Conservation (phyloP, 2,888 invertebrate species). For the Anarsia innoxiella region DNA sequence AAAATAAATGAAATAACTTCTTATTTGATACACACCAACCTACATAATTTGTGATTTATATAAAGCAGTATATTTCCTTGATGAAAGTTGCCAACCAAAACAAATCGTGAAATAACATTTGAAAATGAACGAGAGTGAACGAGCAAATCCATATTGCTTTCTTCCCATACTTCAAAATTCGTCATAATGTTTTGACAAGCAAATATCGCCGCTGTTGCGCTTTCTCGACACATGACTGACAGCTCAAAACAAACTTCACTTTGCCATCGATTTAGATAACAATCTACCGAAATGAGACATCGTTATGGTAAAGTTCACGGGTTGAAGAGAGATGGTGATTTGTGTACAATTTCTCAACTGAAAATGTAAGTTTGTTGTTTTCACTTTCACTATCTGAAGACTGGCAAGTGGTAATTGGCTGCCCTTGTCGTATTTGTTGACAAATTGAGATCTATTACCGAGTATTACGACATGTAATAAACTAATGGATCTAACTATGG, state of each 20-base stretch:
- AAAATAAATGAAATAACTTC: no score
- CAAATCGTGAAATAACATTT: no score
- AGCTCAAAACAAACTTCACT: conserved; percentile 11
- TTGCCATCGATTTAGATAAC: neutral
- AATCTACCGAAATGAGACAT: neutral
- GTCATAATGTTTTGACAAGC: conserved; percentile 41
- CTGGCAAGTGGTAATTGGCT: conserved; percentile 6
- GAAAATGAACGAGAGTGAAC: no score
- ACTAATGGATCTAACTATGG: neutral
- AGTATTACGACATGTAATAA: conserved; percentile 5
- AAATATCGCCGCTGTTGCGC: conserved; percentile 33
- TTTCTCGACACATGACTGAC: conserved; percentile 34
- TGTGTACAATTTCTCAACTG: neutral
- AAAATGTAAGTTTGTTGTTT: conserved; percentile 2
- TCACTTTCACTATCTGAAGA: conserved; percentile 12
- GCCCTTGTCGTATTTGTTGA: conserved; percentile 6
- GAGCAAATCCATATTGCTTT: conserved; percentile 24
- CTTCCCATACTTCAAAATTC: conserved; percentile 39
- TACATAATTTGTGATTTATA: no score
- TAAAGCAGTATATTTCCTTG: no score
- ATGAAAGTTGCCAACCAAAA: no score
- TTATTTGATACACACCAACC: no score
- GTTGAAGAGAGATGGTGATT: neutral
- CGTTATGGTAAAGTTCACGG: neutral
- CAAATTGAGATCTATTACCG: conserved; percentile 7